Evolutionary conservation across 2,888 invertebrate genomes (phyloP), one percentile per base, ranked within the genome.

Genomic region (Allolobophora icterica): DNA sequence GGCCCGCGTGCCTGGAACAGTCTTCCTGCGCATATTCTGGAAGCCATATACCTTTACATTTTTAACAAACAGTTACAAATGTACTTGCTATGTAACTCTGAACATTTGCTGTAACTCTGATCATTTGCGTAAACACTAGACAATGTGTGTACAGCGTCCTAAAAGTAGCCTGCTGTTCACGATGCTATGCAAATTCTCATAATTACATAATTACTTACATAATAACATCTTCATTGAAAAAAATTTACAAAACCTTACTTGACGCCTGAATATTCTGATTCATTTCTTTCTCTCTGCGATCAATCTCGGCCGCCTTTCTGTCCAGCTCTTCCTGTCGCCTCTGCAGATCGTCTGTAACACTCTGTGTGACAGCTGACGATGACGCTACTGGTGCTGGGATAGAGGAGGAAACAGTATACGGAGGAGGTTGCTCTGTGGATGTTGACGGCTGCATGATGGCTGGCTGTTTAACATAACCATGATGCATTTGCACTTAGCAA

Each of bases 241-340:
- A 52, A 52, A 52, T 24, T 52, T 4, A 24, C 3, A 52, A 52
- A 52, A 24, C 52, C n/a, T 11, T 71, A 71, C 71, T 13, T 17
- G 71, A 71, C 17, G 71, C 71, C 8, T 71, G 71, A 71, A 71
- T 71, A n/a, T 71, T 71, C 71, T 38, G 34, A 35, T 92, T 91
- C 90, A 93, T 84, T 89, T 98, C 98, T 93, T 98, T 98, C 95
- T 98, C 98, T 94, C 98, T 97, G 93, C 98, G 96, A 91, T 97
- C 97, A 92, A 98, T 95, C 95, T 98, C 98, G 93, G 97, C 97
- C 89, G 98, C 98, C 96, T 98, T 98, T 92, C 97, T 96, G 95
- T 99, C 98, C 92, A 98, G 96, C 95, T 98, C 98, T 95, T 96
- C 95, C 93, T 96, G 96, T 91, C 95, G 93, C 91, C 94, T 93